Conservation (phyloP, 2,797 vertebrate species). For the Sternarchorhynchus goeldii region DNA sequence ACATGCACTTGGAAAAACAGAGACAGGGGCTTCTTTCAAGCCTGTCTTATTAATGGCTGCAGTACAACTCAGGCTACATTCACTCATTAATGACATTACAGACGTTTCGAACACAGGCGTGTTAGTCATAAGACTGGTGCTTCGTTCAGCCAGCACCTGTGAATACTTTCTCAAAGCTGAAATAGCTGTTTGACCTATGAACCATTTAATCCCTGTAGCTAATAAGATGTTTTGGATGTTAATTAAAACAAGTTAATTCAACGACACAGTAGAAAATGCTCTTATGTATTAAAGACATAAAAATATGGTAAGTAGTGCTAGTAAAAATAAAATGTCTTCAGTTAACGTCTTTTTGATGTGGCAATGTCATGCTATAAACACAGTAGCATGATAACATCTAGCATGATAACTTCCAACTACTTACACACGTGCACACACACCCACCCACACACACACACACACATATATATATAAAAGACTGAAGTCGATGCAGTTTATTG, state of each 20-base stretch:
- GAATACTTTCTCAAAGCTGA: slow-evolving; percentile 53
- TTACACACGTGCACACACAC: too few species aligned
- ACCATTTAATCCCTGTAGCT: slow-evolving; percentile 11
- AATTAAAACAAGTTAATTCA: not conserved
- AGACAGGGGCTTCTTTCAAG: slow-evolving; percentile 76
- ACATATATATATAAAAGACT: too few species aligned
- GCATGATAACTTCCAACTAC: too few species aligned
- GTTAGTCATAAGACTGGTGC: slow-evolving; percentile 69
- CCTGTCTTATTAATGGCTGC: slow-evolving; percentile 68
- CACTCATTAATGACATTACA: slow-evolving; percentile 69
- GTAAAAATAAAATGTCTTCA: too few species aligned
- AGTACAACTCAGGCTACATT: slow-evolving; percentile 54
- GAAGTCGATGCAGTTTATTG: too few species aligned
- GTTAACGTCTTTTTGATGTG: too few species aligned
- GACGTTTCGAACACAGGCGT: slow-evolving; percentile 61
- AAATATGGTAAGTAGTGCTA: too few species aligned
- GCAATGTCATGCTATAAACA: too few species aligned
- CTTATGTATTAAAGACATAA: not conserved
- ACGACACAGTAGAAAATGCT: not conserved
- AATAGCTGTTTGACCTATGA: slow-evolving; percentile 36
- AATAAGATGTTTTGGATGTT: slow-evolving; percentile 23
- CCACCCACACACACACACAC: too few species aligned
- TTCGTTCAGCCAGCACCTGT: slow-evolving; percentile 66
- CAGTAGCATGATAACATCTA: too few species aligned
- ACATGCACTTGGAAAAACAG: slow-evolving; percentile 37